phyloP scores from a whole-genome alignment of 1,140 invertebrate species.

The Popillia japonica region DNA sequence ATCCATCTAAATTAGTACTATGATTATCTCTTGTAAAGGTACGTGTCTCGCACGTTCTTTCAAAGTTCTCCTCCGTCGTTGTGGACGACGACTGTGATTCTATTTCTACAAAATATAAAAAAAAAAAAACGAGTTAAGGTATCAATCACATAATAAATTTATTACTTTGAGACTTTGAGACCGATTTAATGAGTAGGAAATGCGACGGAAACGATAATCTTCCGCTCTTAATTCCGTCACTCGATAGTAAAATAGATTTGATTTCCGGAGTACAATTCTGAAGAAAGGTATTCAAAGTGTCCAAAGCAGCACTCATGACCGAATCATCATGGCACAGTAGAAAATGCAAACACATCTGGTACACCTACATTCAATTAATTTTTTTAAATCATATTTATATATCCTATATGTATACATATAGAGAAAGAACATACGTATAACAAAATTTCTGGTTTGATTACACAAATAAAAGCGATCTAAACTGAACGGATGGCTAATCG shows the following conservation, averaged over 20 bases:
- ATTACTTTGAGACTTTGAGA: not conserved
- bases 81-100: too few relatives aligned
- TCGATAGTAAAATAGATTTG: conserved; percentile 66
- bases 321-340: conserved; percentile 79
- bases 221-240: conserved; percentile 63
- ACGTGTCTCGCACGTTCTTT: too few relatives aligned
- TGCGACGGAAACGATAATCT: not conserved
- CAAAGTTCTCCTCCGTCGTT: too few relatives aligned
- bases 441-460: too few relatives aligned
- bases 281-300: conserved; percentile 80
- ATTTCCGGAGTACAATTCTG: conserved; percentile 71
- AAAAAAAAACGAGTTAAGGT: conserved; percentile 35
- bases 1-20: too few relatives aligned
- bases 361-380: conserved; percentile 71
- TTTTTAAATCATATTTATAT: too few relatives aligned
- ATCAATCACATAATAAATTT: not conserved
- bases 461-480: too few relatives aligned
- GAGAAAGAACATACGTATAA: too few relatives aligned
- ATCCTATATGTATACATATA: too few relatives aligned
- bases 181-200: not conserved
- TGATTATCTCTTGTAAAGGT: too few relatives aligned
- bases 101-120: conserved; percentile 17
- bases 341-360: conserved; percentile 82
- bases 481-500: too few relatives aligned
- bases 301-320: conserved; percentile 82